Evolutionary conservation across 2,113 vertebrate species (phyloP).

Genomic region (Atherinomorus stipes): DNA sequence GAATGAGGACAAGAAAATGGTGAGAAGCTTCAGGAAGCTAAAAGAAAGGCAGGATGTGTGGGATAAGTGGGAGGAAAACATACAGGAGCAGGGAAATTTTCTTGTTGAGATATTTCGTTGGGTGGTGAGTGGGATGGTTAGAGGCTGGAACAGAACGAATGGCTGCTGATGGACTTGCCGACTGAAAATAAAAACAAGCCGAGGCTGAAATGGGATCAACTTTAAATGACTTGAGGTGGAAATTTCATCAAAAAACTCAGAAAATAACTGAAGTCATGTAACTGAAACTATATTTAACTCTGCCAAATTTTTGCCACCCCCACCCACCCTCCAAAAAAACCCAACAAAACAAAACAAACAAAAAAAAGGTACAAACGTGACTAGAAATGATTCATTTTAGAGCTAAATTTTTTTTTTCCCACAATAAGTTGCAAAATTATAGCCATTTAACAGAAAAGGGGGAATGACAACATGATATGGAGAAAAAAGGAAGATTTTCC

Average conservation of each 20-base stretch:
- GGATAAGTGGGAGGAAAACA: conserved; percentile 32
- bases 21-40: conserved; percentile 6
- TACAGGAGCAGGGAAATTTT: conserved; percentile 14
- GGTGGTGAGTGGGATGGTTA: conserved; percentile 21
- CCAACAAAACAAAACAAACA: background rate
- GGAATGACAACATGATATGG: conserved; percentile 9
- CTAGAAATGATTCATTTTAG: background rate
- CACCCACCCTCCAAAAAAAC: too few species aligned
- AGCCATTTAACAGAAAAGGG: conserved; percentile 19
- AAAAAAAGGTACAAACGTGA: background rate
- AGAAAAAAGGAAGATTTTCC: conserved; percentile 35
- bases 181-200: conserved; percentile 56
- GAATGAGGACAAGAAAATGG: conserved; percentile 35
- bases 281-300: background rate
- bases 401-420: conserved; percentile 2
- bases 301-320: background rate
- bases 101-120: background rate
- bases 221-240: conserved; percentile 36
- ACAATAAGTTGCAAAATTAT: conserved; percentile 28
- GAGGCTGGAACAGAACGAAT: conserved; percentile 41
- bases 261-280: conserved; percentile 13
- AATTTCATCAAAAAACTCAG: conserved; percentile 19
- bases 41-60: conserved; percentile 4
- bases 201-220: conserved; percentile 50
- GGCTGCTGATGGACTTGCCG: conserved; percentile 54